Evolutionary conservation across 2,113 vertebrate species (phyloP), one percentile per base, ranked within the genome.

Genomic region (Cinclus cinclus): DNA sequence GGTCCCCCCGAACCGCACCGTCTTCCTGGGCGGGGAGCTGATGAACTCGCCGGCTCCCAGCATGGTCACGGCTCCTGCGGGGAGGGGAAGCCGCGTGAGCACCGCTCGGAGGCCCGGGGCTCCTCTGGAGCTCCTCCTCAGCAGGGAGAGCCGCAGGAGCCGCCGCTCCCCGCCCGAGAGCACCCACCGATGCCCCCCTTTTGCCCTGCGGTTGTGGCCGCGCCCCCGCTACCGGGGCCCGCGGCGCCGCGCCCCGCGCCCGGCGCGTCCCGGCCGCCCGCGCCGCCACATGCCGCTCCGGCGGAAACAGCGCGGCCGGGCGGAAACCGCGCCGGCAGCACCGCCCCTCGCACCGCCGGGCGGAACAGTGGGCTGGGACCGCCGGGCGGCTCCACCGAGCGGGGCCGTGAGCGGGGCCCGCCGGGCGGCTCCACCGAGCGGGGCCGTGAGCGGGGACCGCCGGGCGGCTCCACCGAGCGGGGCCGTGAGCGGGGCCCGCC

Each of bases 1-100:
- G 6, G 95, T 98, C 5, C 98, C 98, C 50, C 99, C 99, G 87
- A 99, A 99, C 28, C 99, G 95, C 87, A 99, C 99, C 2, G 98
- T 98, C 96, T 99, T 99, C 80, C 97, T 95, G 16, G 98, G 98
- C 28, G 99, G 98, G 44, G 98, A 98, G 93, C 92, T 98, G 31
- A 99, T 39, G 95, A 99, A 99, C 69, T 99, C 99, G 81, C 98
- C 76, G 73, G 89, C 78, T 10, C 95, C 49, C 71, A 99, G 98
- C 98, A 99, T 99, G 84, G 89, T 15, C 75, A 3, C 81, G 23
- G 70, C 69, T 35, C 85, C 89, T 77, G 67, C 30, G 25, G 25
- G 31, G 17, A 69, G 16, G 44, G 3, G 11, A 49, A 52, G 21
- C 20, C 9, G 35, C 59, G 31, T 53, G 30, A 87, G 73, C 76